These are phyloP conservation scores for Zelleria hepariella DNA, from an alignment of 2,888 invertebrate species.

Conservation along the genomic window DNA sequence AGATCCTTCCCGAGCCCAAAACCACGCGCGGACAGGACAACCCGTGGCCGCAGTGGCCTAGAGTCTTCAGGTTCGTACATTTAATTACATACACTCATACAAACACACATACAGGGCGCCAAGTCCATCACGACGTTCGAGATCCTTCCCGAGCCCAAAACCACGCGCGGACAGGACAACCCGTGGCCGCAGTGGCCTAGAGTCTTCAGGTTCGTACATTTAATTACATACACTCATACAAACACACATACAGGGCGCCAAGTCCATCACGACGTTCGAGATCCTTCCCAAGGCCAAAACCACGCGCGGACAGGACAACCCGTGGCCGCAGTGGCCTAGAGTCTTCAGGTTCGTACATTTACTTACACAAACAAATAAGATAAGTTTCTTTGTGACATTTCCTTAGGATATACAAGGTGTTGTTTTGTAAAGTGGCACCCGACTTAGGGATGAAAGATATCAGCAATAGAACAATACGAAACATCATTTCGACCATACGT, in stretches of 20 bases:
- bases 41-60: conserved; percentile 99
- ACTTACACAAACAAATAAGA: too few species aligned
- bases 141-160: conserved; percentile 95
- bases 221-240: too few species aligned
- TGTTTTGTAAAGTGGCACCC: too few species aligned
- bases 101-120: conserved; percentile 78
- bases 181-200: conserved; percentile 99
- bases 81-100: background rate
- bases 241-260: background rate
- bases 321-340: conserved; percentile 99
- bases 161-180: conserved; percentile 85
- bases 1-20: conserved; percentile 96
- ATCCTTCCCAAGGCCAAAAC: conserved; percentile 94
- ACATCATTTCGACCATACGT: too few species aligned
- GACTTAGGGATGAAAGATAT: too few species aligned
- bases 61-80: conserved; percentile 81
- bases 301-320: conserved; percentile 88
- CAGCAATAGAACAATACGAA: too few species aligned
- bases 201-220: conserved; percentile 78
- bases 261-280: conserved; percentile 93
- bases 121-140: conserved; percentile 95
- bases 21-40: conserved; percentile 86
- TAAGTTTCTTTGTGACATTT: background rate
- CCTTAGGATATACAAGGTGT: too few species aligned
- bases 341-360: conserved; percentile 78